Evolutionary conservation across 1,140 invertebrate genomes (phyloP).

Genomic region (Lasioglossum albipes): DNA sequence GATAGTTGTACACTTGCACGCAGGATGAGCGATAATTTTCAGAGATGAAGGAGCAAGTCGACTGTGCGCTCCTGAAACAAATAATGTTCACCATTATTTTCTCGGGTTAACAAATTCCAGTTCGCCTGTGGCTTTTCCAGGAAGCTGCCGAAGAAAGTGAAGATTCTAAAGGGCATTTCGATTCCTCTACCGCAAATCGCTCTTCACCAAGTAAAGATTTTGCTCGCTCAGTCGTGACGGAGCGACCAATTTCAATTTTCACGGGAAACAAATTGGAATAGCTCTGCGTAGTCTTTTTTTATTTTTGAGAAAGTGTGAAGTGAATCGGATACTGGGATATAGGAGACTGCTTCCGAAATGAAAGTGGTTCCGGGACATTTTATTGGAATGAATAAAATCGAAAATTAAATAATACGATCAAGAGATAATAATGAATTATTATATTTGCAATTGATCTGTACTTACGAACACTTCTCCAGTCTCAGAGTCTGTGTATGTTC

Average conservation of each 20-base stretch:
- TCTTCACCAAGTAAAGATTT: neutral
- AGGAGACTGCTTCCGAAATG: neutral
- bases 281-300: neutral
- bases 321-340: neutral
- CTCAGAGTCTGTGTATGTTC: conserved; percentile 92
- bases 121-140: too few species aligned
- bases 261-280: neutral
- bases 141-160: neutral
- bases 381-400: neutral
- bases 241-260: neutral
- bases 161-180: too few species aligned
- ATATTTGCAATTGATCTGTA: conserved; percentile 34
- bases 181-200: neutral
- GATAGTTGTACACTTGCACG: conserved; percentile 92
- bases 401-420: too few species aligned
- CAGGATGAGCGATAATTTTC: conserved; percentile 91
- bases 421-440: too few species aligned
- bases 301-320: neutral
- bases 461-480: conserved; percentile 91
- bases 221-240: neutral
- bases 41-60: conserved; percentile 88
- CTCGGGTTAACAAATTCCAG: neutral
- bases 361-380: neutral
- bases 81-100: neutral
- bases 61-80: conserved; percentile 85